Conservation (phyloP, 2,797 vertebrate species). For the Helostoma temminkii region DNA sequence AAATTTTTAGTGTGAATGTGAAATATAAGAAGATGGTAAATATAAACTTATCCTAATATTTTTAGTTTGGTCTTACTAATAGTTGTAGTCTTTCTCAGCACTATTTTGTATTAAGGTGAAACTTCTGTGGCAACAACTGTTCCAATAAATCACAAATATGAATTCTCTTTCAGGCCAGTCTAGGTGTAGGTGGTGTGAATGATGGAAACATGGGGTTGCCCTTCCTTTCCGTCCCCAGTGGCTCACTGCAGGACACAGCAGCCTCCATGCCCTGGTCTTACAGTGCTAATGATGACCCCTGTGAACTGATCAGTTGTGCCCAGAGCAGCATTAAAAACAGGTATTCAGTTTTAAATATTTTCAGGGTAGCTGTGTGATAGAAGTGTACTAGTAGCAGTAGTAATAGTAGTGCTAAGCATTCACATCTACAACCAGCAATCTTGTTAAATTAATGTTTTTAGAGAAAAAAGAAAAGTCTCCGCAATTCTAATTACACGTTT, state of each 20-base stretch:
- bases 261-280: conserved; percentile 85
- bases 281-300: conserved; percentile 80
- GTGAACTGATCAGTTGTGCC: conserved; percentile 77
- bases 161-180: conserved; percentile 54
- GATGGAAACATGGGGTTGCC: conserved; percentile 73
- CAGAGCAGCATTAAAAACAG: conserved; percentile 85
- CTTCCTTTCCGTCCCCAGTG: conserved; percentile 75
- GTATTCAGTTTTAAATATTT: conserved; percentile 65
- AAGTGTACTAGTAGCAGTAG: no score
- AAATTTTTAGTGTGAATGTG: neutral
- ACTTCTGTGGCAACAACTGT: neutral
- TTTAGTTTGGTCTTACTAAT: no score
- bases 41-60: neutral
- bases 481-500: neutral
- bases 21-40: neutral
- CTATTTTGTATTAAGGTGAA: neutral
- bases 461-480: neutral
- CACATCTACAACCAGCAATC: no score
- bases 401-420: neutral
- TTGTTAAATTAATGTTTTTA: conserved; percentile 1
- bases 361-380: neutral
- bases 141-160: neutral
- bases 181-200: conserved; percentile 76
- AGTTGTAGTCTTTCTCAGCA: neutral
- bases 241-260: conserved; percentile 62